Evolutionary conservation across 2,888 invertebrate genomes (phyloP).

Genomic region (Andricus curvator): DNA sequence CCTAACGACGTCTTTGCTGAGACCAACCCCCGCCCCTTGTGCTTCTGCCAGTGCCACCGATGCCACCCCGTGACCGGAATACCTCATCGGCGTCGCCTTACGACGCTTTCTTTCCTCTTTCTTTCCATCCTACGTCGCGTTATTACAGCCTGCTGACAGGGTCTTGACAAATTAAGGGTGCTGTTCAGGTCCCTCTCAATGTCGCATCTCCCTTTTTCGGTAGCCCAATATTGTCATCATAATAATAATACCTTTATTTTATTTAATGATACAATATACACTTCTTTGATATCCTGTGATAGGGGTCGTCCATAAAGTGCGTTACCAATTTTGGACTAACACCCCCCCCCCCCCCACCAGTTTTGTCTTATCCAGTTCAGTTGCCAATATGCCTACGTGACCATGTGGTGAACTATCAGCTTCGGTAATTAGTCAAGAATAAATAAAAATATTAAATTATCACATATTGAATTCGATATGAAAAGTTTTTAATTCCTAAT

Average conservation of each 20-base stretch:
- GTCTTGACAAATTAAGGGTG: slow-evolving; percentile 59
- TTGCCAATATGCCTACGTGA: too few species aligned
- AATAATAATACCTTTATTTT: background rate
- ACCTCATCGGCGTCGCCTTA: slow-evolving; percentile 60
- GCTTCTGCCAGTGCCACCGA: slow-evolving; percentile 13
- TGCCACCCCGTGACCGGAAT: slow-evolving; percentile 76
- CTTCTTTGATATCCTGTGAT: background rate
- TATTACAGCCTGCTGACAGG: slow-evolving; percentile 58
- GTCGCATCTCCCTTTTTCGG: background rate
- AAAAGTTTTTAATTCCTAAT: too few species aligned
- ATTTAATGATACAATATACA: background rate
- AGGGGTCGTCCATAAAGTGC: too few species aligned
- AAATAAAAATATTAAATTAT: too few species aligned
- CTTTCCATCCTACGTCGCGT: slow-evolving; percentile 46
- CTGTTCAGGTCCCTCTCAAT: slow-evolving; percentile 26
- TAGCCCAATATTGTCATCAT: slow-evolving; percentile 1
- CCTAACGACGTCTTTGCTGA: slow-evolving; percentile 60
- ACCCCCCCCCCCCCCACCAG: too few species aligned
- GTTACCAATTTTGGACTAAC: too few species aligned
- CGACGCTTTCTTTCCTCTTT: slow-evolving; percentile 54
- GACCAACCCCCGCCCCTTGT: slow-evolving; percentile 55
- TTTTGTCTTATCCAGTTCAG: too few species aligned
- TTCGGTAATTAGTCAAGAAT: too few species aligned
- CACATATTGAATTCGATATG: too few species aligned
- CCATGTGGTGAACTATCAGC: too few species aligned